phyloP scores from a whole-genome alignment of 1,140 invertebrate genomes.

The Drosophila punjabiensis region DNA sequence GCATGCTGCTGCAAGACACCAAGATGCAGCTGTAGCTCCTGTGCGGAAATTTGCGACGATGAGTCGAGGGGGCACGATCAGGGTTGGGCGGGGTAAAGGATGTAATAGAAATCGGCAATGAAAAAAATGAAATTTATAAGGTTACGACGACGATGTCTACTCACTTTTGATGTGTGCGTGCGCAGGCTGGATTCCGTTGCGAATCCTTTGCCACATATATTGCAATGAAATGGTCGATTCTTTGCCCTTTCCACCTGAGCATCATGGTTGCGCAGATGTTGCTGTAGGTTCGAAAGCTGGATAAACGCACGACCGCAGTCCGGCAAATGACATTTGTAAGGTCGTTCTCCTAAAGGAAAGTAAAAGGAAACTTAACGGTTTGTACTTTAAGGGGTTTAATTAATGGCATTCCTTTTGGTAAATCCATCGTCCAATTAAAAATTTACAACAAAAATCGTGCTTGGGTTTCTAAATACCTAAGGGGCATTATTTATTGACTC shows the following conservation, averaged over 20 bases:
- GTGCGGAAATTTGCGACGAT: constrained; percentile 50
- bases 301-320: constrained; percentile 98
- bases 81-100: constrained; percentile 5
- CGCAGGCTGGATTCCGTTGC: constrained; percentile 97
- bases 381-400: neutral
- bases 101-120: constrained; percentile 27
- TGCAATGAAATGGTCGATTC: constrained; percentile 97
- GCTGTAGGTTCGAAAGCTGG: constrained; percentile 98
- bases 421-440: neutral
- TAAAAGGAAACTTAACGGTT: neutral
- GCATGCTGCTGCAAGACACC: constrained; percentile 97
- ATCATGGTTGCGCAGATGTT: constrained; percentile 98
- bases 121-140: constrained; percentile 24
- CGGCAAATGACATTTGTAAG: constrained; percentile 98
- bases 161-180: constrained; percentile 98
- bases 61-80: constrained; percentile 27
- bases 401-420: neutral
- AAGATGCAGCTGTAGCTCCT: constrained; percentile 94
- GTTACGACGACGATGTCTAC: constrained; percentile 83
- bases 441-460: neutral
- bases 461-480: neutral
- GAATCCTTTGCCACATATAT: constrained; percentile 98
- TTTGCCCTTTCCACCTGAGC: constrained; percentile 97
- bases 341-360: constrained; percentile 93
- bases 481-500: constrained; percentile 63